Evolutionary conservation across 2,888 invertebrate genomes (phyloP), one percentile per base, ranked within the genome.

Genomic region (Drosophila multiciliata): DNA sequence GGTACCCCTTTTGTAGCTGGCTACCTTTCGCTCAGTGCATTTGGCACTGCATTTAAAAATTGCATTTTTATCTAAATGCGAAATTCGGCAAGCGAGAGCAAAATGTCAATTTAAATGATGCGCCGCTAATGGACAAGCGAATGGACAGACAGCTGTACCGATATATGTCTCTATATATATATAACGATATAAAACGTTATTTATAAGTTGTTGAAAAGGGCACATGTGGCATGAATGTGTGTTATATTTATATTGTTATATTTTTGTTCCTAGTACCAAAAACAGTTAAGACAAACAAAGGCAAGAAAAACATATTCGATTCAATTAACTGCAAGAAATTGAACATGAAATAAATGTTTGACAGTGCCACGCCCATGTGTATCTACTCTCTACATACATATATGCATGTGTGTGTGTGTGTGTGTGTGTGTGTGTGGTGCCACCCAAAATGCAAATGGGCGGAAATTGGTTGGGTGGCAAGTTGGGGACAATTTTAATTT

Each of bases 81-180:
- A 82, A 69, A 68, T 74, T 57, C 61, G 40, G 72, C 70, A 57
- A 38, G 54, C 62, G 72, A 69, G 69, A 60, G 75, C 76, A 68
- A 87, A 87, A 81, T 89, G 89, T 74, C 87, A 87, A 79, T 83
- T 83, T 66, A 73, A 89, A 89, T 87, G 79, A 85, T 81, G 82
- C 87, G 72, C 62, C 48, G 66, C 81, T 84, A 81, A 89, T 84
- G 89, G 89, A 89, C 84, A 75, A 72, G 61, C 49, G 57, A 75
- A 76, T 79, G 67, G 82, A 75, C 85, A 82, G 89, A 77, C 79
- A 84, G 82, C 75, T 69, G 52, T 17, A 48, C 52, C 32, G 20
- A 8, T 49, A 40, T 45, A 65, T 40, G 58, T 55, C 23, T 66
- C 23, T 66, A 29, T 9, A 55, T 64, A 52, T 26, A 5, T 40